These are phyloP conservation scores for Etheostoma cragini DNA, from an alignment of 2,113 vertebrate genomes.

Conservation along the genomic window DNA sequence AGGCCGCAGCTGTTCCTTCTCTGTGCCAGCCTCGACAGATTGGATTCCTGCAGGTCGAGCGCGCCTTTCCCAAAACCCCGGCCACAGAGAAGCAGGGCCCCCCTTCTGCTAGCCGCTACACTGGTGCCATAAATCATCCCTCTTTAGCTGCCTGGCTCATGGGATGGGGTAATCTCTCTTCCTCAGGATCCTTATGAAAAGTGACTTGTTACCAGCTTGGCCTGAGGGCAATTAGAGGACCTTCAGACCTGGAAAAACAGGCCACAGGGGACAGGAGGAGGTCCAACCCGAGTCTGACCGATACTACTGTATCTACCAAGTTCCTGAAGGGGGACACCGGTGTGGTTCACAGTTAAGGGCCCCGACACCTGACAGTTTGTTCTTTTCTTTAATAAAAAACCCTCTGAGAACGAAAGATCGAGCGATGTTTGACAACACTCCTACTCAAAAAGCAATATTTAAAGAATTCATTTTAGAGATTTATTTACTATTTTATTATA, in stretches of 20 bases:
- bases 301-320: no score
- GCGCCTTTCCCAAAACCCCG: constrained; percentile 62
- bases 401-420: no score
- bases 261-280: constrained; percentile 14
- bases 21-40: constrained; percentile 72
- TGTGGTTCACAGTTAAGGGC: no score
- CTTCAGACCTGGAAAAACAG: constrained; percentile 33
- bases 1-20: constrained; percentile 78
- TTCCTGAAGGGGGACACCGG: no score
- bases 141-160: constrained; percentile 51
- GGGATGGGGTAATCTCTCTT: constrained; percentile 63
- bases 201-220: constrained; percentile 52
- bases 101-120: constrained; percentile 45
- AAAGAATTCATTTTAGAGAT: no score
- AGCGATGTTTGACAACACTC: no score
- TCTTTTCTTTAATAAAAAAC: no score
- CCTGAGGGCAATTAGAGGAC: constrained; percentile 48
- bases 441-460: no score
- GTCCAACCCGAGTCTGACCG: background rate
- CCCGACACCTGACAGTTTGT: no score
- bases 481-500: no score
- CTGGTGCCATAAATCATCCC: constrained; percentile 68
- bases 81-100: constrained; percentile 48
- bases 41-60: constrained; percentile 69
- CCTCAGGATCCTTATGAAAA: constrained; percentile 55